A percentile compares a stretch with the other conserved stretches of the same genome.
Conservation (phyloP, 1,140 invertebrate genomes). For the Diprion similis region DNA sequence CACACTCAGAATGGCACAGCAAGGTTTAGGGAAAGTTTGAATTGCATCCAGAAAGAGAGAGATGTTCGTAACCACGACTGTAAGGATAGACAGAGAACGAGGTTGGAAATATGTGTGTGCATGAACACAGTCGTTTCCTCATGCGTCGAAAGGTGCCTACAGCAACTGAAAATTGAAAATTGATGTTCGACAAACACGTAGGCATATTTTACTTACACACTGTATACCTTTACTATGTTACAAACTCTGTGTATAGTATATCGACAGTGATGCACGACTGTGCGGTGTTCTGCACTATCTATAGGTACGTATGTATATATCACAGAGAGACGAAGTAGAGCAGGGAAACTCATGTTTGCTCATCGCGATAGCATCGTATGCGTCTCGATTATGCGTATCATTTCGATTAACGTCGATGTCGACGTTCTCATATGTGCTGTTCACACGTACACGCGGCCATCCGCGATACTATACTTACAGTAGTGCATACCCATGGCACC, state of each 20-base stretch:
- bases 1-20: background rate
- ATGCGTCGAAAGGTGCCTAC: background rate
- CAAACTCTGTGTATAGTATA: background rate
- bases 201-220: background rate
- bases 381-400: conserved; percentile 5
- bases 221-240: too few species aligned
- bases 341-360: conserved; percentile 1
- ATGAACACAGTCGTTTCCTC: too few species aligned
- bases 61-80: too few species aligned
- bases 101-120: too few species aligned
- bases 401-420: background rate
- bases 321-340: background rate
- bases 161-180: conserved; percentile 3
- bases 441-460: background rate
- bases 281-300: background rate
- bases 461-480: too few species aligned
- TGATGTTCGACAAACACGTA: background rate
- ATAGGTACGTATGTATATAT: background rate
- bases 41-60: too few species aligned
- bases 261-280: background rate
- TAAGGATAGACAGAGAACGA: too few species aligned
- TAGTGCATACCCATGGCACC: too few species aligned
- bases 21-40: background rate
- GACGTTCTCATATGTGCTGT: background rate
- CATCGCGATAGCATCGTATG: background rate